Percentiles rank a stretch among this genome's conserved stretches.
These are phyloP conservation scores for Solenodon paradoxus DNA, from an alignment of 2,113 vertebrate genomes.

Conservation along the genomic window DNA sequence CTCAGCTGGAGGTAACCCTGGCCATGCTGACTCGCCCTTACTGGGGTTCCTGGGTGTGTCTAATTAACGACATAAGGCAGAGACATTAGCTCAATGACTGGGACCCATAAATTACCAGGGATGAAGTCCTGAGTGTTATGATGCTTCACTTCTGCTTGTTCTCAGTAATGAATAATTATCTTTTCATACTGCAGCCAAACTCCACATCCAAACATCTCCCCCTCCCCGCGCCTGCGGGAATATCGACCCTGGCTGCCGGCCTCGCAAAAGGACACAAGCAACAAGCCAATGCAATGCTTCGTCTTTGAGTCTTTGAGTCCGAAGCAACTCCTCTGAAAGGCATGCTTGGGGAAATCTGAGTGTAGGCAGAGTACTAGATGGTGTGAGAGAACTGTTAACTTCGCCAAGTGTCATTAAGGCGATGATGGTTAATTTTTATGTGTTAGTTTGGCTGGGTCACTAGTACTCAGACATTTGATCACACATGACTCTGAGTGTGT, in stretches of 20 bases:
- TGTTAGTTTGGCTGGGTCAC: not conserved
- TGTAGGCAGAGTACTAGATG: not conserved
- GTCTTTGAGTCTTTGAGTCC: not conserved
- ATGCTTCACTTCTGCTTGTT: constrained; percentile 12
- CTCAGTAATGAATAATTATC: constrained; percentile 48
- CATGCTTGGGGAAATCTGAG: not conserved
- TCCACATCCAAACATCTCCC: not conserved
- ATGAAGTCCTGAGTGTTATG: not conserved
- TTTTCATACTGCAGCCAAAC: not conserved
- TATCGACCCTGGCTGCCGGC: not conserved
- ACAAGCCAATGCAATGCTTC: not conserved
- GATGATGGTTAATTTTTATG: not conserved
- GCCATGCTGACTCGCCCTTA: not conserved
- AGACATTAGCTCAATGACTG: not conserved
- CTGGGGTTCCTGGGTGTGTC: not conserved
- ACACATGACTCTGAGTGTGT: not conserved
- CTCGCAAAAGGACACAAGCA: not conserved
- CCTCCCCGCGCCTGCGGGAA: not conserved
- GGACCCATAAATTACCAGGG: constrained; percentile 30
- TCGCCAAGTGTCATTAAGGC: not conserved
- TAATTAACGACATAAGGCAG: constrained; percentile 32
- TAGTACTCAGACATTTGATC: not conserved
- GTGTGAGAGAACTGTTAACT: not conserved
- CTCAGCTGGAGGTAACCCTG: not conserved
- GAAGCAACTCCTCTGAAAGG: not conserved